phyloP scores from a whole-genome alignment of 2,888 invertebrate species.

The Metellina segmentata region DNA sequence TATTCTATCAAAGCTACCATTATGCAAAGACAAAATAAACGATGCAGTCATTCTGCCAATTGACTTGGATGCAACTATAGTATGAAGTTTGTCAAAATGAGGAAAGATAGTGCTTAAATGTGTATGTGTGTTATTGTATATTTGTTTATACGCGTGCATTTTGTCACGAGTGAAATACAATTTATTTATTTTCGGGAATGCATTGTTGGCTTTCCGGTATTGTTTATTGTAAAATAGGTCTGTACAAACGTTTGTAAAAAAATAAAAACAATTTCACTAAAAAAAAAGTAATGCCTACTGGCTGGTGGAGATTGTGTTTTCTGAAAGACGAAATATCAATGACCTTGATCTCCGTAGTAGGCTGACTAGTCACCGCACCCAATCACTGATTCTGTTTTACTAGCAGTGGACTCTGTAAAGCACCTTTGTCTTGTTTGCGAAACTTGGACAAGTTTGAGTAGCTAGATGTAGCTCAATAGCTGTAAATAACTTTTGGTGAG shows the following conservation, averaged over 20 bases:
- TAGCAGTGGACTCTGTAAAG: constrained; percentile 8
- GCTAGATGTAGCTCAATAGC: constrained; percentile 25
- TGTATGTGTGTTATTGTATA: constrained; percentile 72
- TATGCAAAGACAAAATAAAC: constrained; percentile 36
- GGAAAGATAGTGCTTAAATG: constrained; percentile 61
- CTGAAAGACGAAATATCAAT: constrained; percentile 47
- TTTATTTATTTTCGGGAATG: constrained; percentile 76
- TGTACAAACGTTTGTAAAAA: constrained; percentile 77
- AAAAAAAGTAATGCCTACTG: constrained; percentile 26
- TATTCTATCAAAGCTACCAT: constrained; percentile 17
- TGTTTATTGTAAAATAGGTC: constrained; percentile 75
- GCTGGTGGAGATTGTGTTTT: constrained; percentile 28
- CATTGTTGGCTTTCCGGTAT: constrained; percentile 52
- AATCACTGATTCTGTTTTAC: constrained; percentile 25
- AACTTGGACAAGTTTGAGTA: neutral
- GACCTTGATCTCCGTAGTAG: constrained; percentile 68
- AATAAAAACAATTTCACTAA: constrained; percentile 64
- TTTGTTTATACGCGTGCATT: constrained; percentile 72
- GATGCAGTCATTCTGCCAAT: constrained; percentile 34
- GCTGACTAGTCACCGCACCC: constrained; percentile 67
- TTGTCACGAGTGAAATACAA: constrained; percentile 64
- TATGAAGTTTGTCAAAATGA: constrained; percentile 49
- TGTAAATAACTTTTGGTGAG: constrained; percentile 53
- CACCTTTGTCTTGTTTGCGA: constrained; percentile 8
- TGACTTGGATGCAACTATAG: constrained; percentile 47